Base-by-base conservation (phyloP, 2,113 vertebrate genomes). In the Harpagus bidentatus region DNA sequence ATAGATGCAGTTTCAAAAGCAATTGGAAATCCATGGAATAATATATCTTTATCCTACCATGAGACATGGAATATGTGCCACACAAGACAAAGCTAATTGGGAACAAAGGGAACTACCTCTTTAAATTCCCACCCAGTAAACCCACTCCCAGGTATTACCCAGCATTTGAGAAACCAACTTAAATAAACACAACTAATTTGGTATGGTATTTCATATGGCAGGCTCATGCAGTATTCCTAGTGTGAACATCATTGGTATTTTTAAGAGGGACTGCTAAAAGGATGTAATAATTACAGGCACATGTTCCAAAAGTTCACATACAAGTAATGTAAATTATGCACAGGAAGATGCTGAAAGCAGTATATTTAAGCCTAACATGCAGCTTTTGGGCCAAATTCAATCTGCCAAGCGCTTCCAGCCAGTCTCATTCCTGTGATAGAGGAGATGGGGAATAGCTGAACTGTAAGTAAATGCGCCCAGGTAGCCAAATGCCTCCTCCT, bases 401-500 rank as follows among this genome's bases (percentile, higher is more conserved):
- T 29, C 74, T 71, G 78, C 42, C 50, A 78, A 79, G 62, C 13
- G 29, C 47, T 82, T 63, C 38, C 65, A 92, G 84, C 19, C 65
- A 56, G 63, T 59, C 66, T 74, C 86, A 31, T 18, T 69, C 48
- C 58, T 45, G 34, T 11, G 47, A 71, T 3, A 6, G 36, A 90
- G 38, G 69, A 90, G 55, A 53, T 31, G 42, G 16, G 58, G 19
- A 90, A 56, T 3, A 91, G 67, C 82, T 91, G 91, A 96, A 52
- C 62, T 77, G 43, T 52, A 56, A 82, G 61, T 78, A 93, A 90
- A 25, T 38, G 76, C 23, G 42, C 52, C 21, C 86, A 94, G 62
- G 82, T 80, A 96, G 86, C 86, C 93, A 95, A 85, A 67, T 15
- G 71, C 36, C 82, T 92, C 85, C 93, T 73, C 48, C 69, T 90